Conservation (phyloP, 35 echinoderm and acorn worm genomes). For the Ptychodera flava region DNA sequence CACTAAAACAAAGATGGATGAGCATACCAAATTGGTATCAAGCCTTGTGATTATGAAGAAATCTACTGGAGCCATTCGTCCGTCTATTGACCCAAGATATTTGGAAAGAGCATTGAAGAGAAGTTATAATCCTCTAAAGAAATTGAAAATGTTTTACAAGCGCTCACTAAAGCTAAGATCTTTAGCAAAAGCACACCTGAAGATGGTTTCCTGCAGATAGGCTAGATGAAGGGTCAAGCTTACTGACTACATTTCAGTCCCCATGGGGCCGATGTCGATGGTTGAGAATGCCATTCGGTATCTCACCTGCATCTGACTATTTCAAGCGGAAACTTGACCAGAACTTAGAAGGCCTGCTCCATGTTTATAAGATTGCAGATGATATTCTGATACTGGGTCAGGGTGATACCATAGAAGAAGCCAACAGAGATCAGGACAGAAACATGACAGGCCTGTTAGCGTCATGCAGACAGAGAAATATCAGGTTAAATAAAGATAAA, state of each 20-base stretch:
- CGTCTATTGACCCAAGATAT: too few species aligned
- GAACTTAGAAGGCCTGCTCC: slow-evolving; percentile 42
- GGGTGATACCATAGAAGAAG: slow-evolving; percentile 45
- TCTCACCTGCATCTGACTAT: slow-evolving; percentile 50
- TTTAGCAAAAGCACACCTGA: slow-evolving; percentile 49
- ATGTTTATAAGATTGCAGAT: slow-evolving; percentile 50
- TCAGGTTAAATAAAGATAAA: slow-evolving; percentile 64
- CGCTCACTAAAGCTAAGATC: slow-evolving; percentile 34
- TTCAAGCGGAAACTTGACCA: slow-evolving; percentile 53
- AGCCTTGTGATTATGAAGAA: too few species aligned
- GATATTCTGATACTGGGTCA: slow-evolving; percentile 45
- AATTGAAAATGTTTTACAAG: too few species aligned
- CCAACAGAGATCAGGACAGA: too few species aligned
- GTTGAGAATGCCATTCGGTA: too few species aligned
- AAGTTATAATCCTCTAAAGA: slow-evolving; percentile 29
- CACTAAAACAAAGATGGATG: too few species aligned
- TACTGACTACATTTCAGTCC: slow-evolving; percentile 61
- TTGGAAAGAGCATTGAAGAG: too few species aligned
- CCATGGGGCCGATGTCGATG: slow-evolving; percentile 55
- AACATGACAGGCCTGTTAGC: too few species aligned
- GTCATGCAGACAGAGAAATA: slow-evolving; percentile 33
- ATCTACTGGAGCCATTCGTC: too few species aligned
- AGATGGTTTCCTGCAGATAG: slow-evolving; percentile 59
- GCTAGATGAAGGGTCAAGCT: slow-evolving; percentile 55
- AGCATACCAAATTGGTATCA: too few species aligned